phyloP scores from a whole-genome alignment of 2,888 invertebrate species.

The Platycheirus rosarum region DNA sequence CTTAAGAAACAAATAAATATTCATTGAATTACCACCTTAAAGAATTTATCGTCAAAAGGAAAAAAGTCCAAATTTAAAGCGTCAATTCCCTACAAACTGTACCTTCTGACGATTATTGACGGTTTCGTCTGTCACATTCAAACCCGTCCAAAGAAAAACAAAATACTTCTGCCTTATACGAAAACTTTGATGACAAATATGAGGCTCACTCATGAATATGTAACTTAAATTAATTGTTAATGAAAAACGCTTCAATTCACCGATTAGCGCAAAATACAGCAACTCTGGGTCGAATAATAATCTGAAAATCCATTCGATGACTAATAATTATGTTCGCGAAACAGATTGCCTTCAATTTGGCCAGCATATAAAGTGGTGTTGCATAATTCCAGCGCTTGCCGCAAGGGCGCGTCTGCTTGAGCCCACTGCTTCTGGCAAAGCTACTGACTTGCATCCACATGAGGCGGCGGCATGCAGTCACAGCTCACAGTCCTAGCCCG shows the following conservation, averaged over 20 bases:
- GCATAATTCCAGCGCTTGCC: slow-evolving; percentile 50
- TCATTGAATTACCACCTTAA: background rate
- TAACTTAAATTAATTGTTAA: slow-evolving; percentile 60
- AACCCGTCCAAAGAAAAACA: background rate
- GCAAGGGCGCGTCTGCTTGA: slow-evolving; percentile 60
- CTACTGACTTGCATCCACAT: slow-evolving; percentile 56
- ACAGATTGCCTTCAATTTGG: slow-evolving; percentile 60
- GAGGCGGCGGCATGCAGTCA: slow-evolving; percentile 42
- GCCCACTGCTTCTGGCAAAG: slow-evolving; percentile 61
- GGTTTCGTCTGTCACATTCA: background rate
- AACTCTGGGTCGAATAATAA: slow-evolving; percentile 62
- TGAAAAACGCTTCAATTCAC: slow-evolving; percentile 51
- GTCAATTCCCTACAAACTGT: background rate
- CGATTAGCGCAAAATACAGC: slow-evolving; percentile 60
- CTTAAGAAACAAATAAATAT: background rate
- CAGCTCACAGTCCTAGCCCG: slow-evolving; percentile 39
- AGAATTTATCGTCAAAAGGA: background rate
- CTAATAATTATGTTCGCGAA: slow-evolving; percentile 64
- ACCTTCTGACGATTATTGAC: background rate
- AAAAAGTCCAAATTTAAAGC: background rate
- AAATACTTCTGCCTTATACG: slow-evolving; percentile 9
- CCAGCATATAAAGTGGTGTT: slow-evolving; percentile 59
- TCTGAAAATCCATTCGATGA: slow-evolving; percentile 51
- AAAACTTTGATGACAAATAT: slow-evolving; percentile 6
- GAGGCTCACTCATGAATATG: slow-evolving; percentile 50